Percentiles rank a stretch among this genome's conserved stretches.
Evolutionary conservation across 2,797 vertebrate species (phyloP).

Genomic region (Acanthopagrus latus): DNA sequence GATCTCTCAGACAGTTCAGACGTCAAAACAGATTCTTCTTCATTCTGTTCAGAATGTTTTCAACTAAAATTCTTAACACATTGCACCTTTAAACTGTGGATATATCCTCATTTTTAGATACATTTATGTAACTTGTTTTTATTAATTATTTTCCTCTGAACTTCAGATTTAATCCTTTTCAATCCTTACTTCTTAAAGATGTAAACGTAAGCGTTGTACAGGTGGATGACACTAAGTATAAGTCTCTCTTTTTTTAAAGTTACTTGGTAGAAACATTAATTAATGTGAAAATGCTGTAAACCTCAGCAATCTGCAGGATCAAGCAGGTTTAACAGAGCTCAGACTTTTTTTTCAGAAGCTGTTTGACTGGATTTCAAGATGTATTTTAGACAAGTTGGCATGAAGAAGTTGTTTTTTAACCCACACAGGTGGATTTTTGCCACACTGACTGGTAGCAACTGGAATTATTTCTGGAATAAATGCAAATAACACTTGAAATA

Average conservation of each 20-base stretch:
- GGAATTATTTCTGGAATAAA: conserved; percentile 19
- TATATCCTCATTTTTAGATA: conserved; percentile 5
- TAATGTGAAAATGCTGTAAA: conserved; percentile 3
- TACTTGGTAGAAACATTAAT: not conserved
- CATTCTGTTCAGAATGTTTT: no score
- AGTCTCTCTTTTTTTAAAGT: not conserved
- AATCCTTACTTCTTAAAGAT: not conserved
- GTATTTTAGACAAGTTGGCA: not conserved
- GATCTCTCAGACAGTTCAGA: no score
- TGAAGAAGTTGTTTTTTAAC: not conserved
- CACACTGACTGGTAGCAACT: not conserved
- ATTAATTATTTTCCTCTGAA: not conserved
- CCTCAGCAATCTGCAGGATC: not conserved
- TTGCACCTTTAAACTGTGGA: not conserved
- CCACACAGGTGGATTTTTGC: not conserved
- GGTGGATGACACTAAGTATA: not conserved
- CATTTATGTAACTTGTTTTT: not conserved
- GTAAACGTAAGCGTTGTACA: not conserved
- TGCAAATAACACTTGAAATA: conserved; percentile 29
- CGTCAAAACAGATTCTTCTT: no score
- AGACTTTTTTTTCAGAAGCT: conserved; percentile 4
- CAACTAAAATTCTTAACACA: no score
- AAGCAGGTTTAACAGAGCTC: conserved; percentile 19
- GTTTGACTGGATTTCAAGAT: conserved; percentile 23
- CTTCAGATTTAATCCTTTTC: not conserved